These are phyloP conservation scores for Anolis sagrei DNA, from an alignment of 2,113 vertebrate genomes.

Conservation along the genomic window DNA sequence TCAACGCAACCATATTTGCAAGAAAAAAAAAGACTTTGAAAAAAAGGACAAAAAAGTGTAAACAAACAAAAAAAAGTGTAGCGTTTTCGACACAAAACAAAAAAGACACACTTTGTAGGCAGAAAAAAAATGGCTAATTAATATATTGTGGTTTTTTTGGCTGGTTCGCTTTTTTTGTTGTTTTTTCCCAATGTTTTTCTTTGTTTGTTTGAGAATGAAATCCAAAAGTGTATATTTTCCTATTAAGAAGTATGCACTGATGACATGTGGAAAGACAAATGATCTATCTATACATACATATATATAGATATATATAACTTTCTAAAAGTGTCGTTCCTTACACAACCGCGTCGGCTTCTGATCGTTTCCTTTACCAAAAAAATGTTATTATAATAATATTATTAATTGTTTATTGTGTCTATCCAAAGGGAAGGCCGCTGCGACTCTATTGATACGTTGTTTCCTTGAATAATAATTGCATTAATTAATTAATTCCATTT, in stretches of 20 bases:
- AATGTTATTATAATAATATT: too few relatives aligned
- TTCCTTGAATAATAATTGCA: too few relatives aligned
- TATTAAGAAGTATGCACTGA: constrained; percentile 96
- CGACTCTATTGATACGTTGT: too few relatives aligned
- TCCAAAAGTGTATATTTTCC: constrained; percentile 97
- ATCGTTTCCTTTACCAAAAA: too few relatives aligned
- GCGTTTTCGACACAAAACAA: constrained; percentile 65
- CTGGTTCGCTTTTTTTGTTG: constrained; percentile 91
- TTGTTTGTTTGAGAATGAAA: constrained; percentile 85
- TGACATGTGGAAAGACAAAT: constrained; percentile 84
- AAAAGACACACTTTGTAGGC: background rate
- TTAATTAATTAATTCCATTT: too few relatives aligned
- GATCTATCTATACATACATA: constrained; percentile 67
- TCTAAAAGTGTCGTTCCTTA: constrained; percentile 93
- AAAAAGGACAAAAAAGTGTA: constrained; percentile 79
- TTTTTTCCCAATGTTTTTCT: constrained; percentile 77
- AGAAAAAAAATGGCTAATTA: constrained; percentile 88
- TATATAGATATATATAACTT: constrained; percentile 80
- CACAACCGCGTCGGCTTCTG: constrained; percentile 89
- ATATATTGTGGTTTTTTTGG: constrained; percentile 90
- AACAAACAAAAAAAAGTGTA: constrained; percentile 83
- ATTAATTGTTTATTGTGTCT: too few relatives aligned
- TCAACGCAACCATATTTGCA: too few relatives aligned
- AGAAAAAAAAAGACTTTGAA: constrained; percentile 40
- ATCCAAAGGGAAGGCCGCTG: too few relatives aligned